Conservation (phyloP, 2,113 vertebrate genomes). For the Ia io region DNA sequence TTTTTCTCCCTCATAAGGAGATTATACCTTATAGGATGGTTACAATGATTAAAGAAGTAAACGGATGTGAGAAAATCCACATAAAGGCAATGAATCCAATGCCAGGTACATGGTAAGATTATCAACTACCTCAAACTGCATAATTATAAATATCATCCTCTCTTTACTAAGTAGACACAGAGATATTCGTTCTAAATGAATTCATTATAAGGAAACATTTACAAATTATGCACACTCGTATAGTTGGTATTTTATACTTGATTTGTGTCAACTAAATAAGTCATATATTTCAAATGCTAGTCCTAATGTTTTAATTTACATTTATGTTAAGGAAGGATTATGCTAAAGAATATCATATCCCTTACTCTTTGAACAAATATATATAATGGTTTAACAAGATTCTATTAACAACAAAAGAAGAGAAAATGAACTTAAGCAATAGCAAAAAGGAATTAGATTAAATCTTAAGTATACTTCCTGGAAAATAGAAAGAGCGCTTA, state of each 20-base stretch:
- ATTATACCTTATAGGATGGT: neutral
- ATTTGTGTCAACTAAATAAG: slow-evolving; percentile 25
- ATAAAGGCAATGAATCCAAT: neutral
- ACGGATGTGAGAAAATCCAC: neutral
- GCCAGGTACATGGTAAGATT: neutral
- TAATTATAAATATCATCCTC: neutral
- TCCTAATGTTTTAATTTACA: neutral
- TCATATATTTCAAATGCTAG: neutral
- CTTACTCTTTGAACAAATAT: slow-evolving; percentile 61
- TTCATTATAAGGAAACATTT: neutral
- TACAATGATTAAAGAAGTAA: neutral
- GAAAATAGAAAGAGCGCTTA: slow-evolving; percentile 39
- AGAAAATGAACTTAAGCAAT: slow-evolving; percentile 49
- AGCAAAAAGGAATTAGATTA: slow-evolving; percentile 57
- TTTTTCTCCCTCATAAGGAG: neutral
- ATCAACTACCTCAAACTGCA: neutral
- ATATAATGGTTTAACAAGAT: slow-evolving; percentile 23
- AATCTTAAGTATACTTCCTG: slow-evolving; percentile 49
- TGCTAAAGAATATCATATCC: neutral
- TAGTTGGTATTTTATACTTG: slow-evolving; percentile 10
- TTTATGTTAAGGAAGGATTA: slow-evolving; percentile 45
- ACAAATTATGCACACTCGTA: neutral
- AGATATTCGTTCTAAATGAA: neutral
- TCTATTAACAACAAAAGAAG: slow-evolving; percentile 46
- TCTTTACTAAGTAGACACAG: neutral